Evolutionary conservation across 2,797 vertebrate species (phyloP), one percentile per base, ranked within the genome.

Genomic region (Carduelis carduelis): DNA sequence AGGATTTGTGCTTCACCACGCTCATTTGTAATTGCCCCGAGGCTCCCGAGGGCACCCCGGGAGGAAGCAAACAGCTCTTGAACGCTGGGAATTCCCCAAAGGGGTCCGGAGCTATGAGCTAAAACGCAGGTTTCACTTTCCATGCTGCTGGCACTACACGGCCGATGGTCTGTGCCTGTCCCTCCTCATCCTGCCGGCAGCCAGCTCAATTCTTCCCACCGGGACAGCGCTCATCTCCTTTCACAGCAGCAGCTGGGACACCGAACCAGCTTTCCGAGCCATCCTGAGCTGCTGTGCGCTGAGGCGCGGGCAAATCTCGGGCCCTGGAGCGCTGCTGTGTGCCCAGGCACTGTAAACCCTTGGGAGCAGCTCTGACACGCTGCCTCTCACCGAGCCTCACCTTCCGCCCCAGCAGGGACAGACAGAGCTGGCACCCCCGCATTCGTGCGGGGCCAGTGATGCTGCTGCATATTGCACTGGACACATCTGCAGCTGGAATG

Each of bases 401-500:
- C 59, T 47, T 59, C 52, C 28, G 50, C n/a, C 30, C 35, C 68
- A 8, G 72, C 89, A 26, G 57, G 34, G 68, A 65, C 69, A 49
- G 24, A 60, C 63, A 52, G 27, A 64, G 63, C 8, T 1, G 19
- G 61, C 30, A 78, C 28, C 11, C 74, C 57, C 52, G 82, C 50
- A 6, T 28, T 39, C 7, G 0, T 8, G 24, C 1, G 0, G 11
- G 57, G 49, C 37, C 0, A 0, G 39, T 2, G 56, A 44, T 3
- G 14, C 61, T 0, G 3, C 47, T 44, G 83, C 2, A 1, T 6
- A 26, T 27, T 11, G 47, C 19, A 90, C 34, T 0, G 0, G 41
- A 22, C 34, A 46, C 24, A 3, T 90, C 37, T 52, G 39, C 4
- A 1, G 14, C 70, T 74, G 57, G 66, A 39, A 56, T 9, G 50